Evolutionary conservation across 2,888 invertebrate species (phyloP).

Genomic region (Diadegma fenestrale): DNA sequence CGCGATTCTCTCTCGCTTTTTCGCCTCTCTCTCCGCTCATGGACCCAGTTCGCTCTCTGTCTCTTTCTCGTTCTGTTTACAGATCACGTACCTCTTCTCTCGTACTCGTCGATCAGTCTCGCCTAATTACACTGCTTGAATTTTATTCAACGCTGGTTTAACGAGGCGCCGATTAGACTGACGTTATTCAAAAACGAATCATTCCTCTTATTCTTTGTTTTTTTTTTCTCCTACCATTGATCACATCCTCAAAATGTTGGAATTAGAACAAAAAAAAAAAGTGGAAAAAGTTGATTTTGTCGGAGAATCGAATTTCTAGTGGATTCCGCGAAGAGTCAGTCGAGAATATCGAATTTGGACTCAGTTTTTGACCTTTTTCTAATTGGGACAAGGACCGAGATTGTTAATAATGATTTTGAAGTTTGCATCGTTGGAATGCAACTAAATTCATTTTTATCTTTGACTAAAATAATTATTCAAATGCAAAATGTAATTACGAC

Average conservation of each 20-base stretch:
- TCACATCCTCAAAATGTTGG: background rate
- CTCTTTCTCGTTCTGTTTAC: background rate
- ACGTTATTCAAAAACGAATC: background rate
- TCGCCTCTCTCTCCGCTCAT: background rate
- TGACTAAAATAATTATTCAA: too few relatives aligned
- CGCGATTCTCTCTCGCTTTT: background rate
- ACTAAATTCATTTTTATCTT: too few relatives aligned
- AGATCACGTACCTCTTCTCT: slow-evolving; percentile 13
- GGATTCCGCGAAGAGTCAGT: background rate
- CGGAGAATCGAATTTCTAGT: background rate
- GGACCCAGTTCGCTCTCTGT: background rate
- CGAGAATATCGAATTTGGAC: background rate
- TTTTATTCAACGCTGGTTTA: slow-evolving; percentile 10
- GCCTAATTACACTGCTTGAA: background rate
- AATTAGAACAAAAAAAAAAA: background rate
- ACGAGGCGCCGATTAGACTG: background rate
- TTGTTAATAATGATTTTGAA: too few relatives aligned
- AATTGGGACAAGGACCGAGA: too few relatives aligned
- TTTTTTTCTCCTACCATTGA: background rate
- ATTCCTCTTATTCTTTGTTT: background rate
- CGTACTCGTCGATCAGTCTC: slow-evolving; percentile 2
- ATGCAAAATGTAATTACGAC: too few relatives aligned
- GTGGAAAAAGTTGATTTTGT: background rate
- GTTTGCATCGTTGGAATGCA: too few relatives aligned
- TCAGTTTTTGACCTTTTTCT: background rate